Evolutionary conservation across 2,113 vertebrate genomes (phyloP).

Genomic region (Mormyrus lacerda): DNA sequence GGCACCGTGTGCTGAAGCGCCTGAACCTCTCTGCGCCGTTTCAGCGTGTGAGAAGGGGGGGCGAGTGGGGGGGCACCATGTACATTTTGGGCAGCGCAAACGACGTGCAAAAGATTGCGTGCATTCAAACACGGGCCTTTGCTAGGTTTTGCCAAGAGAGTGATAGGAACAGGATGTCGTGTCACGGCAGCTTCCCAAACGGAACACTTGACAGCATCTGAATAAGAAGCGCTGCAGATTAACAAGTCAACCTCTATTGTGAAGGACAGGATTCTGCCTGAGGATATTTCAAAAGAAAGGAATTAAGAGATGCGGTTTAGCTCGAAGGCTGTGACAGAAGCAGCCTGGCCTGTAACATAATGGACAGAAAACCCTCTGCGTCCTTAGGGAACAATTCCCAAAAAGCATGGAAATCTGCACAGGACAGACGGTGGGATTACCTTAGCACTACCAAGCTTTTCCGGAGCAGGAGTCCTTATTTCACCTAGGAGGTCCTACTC

Average conservation of each 20-base stretch:
- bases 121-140: neutral
- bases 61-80: neutral
- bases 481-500: neutral
- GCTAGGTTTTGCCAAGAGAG: neutral
- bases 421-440: neutral
- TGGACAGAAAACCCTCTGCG: neutral
- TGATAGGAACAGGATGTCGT: neutral
- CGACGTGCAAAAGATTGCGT: neutral
- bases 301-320: neutral
- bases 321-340: neutral
- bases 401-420: neutral
- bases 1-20: constrained; percentile 85
- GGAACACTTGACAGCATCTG: neutral
- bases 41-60: neutral
- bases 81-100: neutral
- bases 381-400: neutral
- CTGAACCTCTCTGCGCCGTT: neutral
- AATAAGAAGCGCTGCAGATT: neutral
- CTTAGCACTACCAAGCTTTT: neutral
- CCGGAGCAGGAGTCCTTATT: neutral
- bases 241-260: neutral
- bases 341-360: neutral
- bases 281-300: neutral
- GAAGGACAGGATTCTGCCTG: neutral
- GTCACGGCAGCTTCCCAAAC: neutral